Evolutionary conservation across 2,113 vertebrate genomes (phyloP).

Genomic region (Lepus europaeus): DNA sequence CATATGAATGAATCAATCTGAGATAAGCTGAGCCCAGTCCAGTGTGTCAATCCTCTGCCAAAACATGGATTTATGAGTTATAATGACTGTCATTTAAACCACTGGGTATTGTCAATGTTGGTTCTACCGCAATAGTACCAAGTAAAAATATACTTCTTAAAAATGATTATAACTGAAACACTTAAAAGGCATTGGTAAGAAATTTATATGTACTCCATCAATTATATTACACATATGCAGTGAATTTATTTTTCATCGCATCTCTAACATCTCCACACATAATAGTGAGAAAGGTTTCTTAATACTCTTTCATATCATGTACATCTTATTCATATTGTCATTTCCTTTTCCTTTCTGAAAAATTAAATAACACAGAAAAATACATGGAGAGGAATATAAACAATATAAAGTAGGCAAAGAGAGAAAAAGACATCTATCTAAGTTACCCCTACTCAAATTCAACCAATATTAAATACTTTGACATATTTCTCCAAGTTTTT

Average conservation of each 20-base stretch:
- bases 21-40: background rate
- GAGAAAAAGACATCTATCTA: background rate
- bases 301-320: background rate
- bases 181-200: background rate
- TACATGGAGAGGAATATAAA: background rate
- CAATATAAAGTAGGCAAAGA: background rate
- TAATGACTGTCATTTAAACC: background rate
- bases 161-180: background rate
- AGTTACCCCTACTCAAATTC: background rate
- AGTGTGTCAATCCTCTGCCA: background rate
- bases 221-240: background rate
- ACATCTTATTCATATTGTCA: background rate
- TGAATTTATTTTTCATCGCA: background rate
- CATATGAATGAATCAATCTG: background rate
- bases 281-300: background rate
- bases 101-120: background rate
- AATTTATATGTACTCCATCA: background rate
- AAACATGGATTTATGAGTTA: background rate
- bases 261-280: background rate
- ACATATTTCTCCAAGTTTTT: background rate
- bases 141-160: background rate
- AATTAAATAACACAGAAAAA: background rate
- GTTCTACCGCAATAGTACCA: background rate
- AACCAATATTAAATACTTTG: background rate
- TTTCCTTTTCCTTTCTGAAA: background rate